Percentiles rank a stretch among this genome's conserved stretches.
Evolutionary conservation across 1,140 invertebrate genomes (phyloP).

Genomic region (Chionoecetes opilio): DNA sequence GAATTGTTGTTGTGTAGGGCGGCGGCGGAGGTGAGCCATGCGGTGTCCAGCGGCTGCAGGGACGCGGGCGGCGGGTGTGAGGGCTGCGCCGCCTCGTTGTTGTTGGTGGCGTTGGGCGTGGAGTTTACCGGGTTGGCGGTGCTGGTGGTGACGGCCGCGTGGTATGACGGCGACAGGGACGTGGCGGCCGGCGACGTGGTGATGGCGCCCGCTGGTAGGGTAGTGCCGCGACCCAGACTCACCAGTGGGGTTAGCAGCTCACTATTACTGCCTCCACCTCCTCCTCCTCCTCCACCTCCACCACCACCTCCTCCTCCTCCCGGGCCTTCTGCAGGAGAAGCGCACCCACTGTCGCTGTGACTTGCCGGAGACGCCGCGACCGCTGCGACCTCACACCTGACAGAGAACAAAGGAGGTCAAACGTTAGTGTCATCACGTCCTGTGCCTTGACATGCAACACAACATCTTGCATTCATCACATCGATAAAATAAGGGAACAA

Average conservation of each 20-base stretch:
- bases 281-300: constrained; percentile 53
- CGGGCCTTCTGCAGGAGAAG: constrained; percentile 65
- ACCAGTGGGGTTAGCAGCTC: constrained; percentile 61
- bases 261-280: constrained; percentile 36
- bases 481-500: too few species aligned
- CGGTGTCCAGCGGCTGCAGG: constrained; percentile 40
- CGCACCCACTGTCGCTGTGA: constrained; percentile 74
- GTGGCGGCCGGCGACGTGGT: constrained; percentile 62
- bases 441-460: too few species aligned
- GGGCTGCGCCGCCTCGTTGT: background rate
- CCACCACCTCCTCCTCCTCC: constrained; percentile 67
- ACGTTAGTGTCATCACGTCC: too few species aligned
- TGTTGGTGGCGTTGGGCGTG: constrained; percentile 48
- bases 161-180: constrained; percentile 63
- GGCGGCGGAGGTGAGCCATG: constrained; percentile 62
- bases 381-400: constrained; percentile 66
- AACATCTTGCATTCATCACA: too few species aligned
- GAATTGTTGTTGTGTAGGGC: constrained; percentile 66
- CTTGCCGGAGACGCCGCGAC: constrained; percentile 72
- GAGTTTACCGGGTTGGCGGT: constrained; percentile 47
- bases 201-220: constrained; percentile 59
- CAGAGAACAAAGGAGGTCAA: background rate
- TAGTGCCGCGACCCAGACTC: constrained; percentile 53
- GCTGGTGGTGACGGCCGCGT: constrained; percentile 52
- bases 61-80: background rate